These are phyloP conservation scores for Mallotus villosus DNA, from an alignment of 2,797 vertebrate species.

Conservation along the genomic window DNA sequence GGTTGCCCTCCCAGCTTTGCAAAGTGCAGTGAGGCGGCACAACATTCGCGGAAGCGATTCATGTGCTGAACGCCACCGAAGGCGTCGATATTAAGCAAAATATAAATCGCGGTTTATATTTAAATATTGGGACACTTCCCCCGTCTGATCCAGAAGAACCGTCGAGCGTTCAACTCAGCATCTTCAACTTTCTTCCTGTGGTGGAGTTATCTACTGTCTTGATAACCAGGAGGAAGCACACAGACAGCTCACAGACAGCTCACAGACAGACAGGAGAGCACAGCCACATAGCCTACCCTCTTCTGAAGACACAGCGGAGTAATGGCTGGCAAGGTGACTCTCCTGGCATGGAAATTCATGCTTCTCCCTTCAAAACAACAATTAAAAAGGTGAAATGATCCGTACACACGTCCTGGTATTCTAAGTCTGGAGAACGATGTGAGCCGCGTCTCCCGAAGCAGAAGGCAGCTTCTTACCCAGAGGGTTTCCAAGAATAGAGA, in stretches of 20 bases:
- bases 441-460: not conserved
- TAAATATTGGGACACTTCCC: too few species aligned
- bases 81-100: not conserved
- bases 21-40: not conserved
- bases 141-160: too few species aligned
- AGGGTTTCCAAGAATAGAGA: too few species aligned
- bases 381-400: slow-evolving; percentile 35
- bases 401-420: slow-evolving; percentile 20
- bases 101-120: not conserved
- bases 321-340: slow-evolving; percentile 88
- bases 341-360: slow-evolving; percentile 90
- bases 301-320: slow-evolving; percentile 88
- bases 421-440: slow-evolving; percentile 2
- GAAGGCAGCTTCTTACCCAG: too few species aligned
- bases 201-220: too few species aligned
- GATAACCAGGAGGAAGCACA: too few species aligned
- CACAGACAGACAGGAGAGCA: not conserved
- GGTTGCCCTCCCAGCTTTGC: not conserved
- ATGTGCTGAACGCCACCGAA: not conserved
- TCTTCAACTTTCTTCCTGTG: too few species aligned
- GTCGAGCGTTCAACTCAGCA: too few species aligned
- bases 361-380: slow-evolving; percentile 61
- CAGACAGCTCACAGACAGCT: not conserved
- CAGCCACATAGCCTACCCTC: slow-evolving; percentile 69
- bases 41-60: not conserved